Evolutionary conservation across 2,113 vertebrate species (phyloP).

Genomic region (Apteryx mantelli): DNA sequence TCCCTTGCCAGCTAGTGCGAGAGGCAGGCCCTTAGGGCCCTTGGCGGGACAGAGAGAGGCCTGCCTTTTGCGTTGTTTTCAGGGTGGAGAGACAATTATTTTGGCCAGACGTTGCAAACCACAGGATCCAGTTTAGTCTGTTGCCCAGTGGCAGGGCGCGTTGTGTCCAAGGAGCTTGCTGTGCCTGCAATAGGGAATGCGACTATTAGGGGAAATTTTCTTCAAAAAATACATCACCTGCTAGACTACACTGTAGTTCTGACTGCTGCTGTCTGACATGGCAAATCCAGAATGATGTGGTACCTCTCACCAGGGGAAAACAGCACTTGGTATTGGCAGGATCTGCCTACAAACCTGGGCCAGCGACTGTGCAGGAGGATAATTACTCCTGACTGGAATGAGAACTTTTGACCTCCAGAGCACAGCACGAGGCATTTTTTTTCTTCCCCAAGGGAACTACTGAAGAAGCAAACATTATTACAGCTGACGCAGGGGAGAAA

Average conservation of each 20-base stretch:
- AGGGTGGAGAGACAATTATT: background rate
- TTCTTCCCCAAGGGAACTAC: background rate
- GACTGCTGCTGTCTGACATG: fast-evolving
- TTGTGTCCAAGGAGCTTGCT: background rate
- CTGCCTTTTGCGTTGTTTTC: background rate
- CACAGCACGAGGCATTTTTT: background rate
- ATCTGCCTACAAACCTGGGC: background rate
- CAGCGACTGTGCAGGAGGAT: background rate
- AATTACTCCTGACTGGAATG: background rate
- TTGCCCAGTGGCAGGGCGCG: fast-evolving
- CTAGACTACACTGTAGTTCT: background rate
- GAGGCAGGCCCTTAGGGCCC: background rate
- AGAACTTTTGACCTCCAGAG: background rate
- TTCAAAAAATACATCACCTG: background rate
- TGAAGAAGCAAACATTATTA: background rate
- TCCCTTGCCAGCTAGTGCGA: background rate
- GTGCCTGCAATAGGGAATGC: no score
- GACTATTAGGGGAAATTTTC: fast-evolving
- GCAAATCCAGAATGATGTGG: fast-evolving
- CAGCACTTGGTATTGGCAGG: background rate
- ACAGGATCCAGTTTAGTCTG: fast-evolving
- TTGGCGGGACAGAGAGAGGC: background rate
- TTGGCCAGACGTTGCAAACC: background rate
- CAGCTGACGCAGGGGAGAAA: background rate
- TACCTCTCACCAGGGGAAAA: background rate